A percentile compares a stretch with the other conserved stretches of the same genome.
phyloP scores from a whole-genome alignment of 92 coral and sea anemone genomes.

The Virgularia gustaviana region DNA sequence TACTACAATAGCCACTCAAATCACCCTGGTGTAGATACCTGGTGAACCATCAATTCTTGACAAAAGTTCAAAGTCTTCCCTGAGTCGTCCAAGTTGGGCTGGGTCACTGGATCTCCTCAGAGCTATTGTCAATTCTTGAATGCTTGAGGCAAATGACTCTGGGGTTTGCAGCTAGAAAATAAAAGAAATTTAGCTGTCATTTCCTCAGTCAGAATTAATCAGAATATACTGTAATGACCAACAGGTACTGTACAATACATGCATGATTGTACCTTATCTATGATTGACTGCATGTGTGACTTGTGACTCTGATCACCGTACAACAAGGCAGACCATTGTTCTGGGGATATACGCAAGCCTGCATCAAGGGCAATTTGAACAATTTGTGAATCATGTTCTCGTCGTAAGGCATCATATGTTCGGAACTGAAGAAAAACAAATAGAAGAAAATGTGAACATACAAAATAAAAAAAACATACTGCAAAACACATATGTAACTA shows the following conservation, averaged over 20 bases:
- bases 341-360: slow-evolving; percentile 46
- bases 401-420: slow-evolving; percentile 42
- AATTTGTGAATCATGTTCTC: slow-evolving; percentile 46
- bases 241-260: too few species aligned
- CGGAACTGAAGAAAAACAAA: slow-evolving; percentile 34
- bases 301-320: slow-evolving; percentile 49
- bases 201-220: too few species aligned
- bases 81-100: slow-evolving; percentile 77
- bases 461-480: not conserved
- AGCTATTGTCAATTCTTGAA: slow-evolving; percentile 86
- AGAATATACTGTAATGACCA: too few species aligned
- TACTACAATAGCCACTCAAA: not conserved
- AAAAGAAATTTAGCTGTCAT: too few species aligned
- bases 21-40: slow-evolving; percentile 70
- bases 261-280: slow-evolving; percentile 35
- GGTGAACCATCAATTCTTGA: slow-evolving; percentile 92
- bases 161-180: slow-evolving; percentile 83
- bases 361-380: slow-evolving; percentile 49
- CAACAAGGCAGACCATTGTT: slow-evolving; percentile 43
- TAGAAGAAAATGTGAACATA: not conserved
- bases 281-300: slow-evolving; percentile 46
- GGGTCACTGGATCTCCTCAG: slow-evolving; percentile 93
- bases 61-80: slow-evolving; percentile 81
- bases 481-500: too few species aligned
- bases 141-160: slow-evolving; percentile 88